Percentiles rank a stretch among this genome's conserved stretches.
Conservation (phyloP, 2,113 vertebrate genomes). For the Emydura subglobosa region DNA sequence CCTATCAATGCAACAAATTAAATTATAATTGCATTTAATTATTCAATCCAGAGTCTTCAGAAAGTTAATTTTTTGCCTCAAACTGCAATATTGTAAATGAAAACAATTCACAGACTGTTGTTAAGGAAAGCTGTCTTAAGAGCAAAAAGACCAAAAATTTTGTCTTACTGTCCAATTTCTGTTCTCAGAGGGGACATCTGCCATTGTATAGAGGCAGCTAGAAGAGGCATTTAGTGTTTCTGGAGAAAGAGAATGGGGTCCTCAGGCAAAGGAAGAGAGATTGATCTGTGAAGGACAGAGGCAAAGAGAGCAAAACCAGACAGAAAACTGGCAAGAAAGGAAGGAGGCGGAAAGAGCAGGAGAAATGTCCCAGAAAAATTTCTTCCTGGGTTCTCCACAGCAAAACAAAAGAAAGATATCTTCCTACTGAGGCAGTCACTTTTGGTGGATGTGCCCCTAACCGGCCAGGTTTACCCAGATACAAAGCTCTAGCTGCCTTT, state of each 20-base stretch:
- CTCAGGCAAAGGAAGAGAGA: neutral
- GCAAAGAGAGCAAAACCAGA: neutral
- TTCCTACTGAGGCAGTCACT: neutral
- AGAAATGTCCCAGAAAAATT: neutral
- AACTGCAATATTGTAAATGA: neutral
- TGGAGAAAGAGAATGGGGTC: neutral
- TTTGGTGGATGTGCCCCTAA: neutral
- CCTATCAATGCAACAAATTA: neutral
- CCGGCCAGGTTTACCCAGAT: neutral
- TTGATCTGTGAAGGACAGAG: neutral
- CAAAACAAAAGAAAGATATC: neutral
- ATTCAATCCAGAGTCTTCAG: neutral
- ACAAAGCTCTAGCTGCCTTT: neutral
- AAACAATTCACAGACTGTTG: neutral
- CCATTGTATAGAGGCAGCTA: neutral
- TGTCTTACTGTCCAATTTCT: neutral
- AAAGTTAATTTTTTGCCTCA: neutral
- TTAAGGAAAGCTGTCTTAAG: neutral
- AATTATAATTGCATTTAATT: neutral
- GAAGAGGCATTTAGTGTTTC: neutral
- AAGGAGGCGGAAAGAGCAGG: neutral
- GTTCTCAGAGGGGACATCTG: neutral
- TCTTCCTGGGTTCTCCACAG: neutral
- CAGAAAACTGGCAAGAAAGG: neutral
- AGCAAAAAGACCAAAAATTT: neutral